Conservation (phyloP, 2,797 vertebrate species). For the Chiloscyllium punctatum region DNA sequence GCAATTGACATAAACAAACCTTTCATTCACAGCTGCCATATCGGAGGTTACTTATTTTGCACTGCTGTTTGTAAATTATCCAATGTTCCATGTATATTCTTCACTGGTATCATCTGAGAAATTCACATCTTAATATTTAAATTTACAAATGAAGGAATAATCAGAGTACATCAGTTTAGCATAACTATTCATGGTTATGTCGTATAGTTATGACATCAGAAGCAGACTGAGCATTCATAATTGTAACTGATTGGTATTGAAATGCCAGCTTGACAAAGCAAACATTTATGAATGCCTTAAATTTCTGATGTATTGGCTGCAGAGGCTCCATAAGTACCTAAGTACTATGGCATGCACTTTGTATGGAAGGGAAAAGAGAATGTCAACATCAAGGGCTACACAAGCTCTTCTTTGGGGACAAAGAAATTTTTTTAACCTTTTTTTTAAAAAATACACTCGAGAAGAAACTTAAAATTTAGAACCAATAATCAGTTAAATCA, state of each 20-base stretch:
- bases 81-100: background rate
- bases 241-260: background rate
- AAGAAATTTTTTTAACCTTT: background rate
- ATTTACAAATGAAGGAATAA: background rate
- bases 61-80: background rate
- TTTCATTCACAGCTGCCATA: background rate
- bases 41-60: background rate
- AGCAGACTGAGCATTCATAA: background rate
- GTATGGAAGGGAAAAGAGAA: background rate
- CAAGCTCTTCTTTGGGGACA: background rate
- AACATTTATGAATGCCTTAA: background rate
- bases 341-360: background rate
- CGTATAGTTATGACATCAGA: background rate
- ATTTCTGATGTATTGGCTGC: background rate
- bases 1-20: background rate
- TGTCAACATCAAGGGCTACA: background rate
- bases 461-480: background rate
- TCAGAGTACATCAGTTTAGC: background rate
- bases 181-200: background rate
- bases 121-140: background rate
- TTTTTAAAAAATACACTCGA: background rate
- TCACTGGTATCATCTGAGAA: background rate
- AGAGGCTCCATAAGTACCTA: background rate
- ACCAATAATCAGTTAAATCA: background rate
- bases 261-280: background rate